phyloP scores from a whole-genome alignment of 2,888 invertebrate genomes.

The Lepidocyrtoides sp. region DNA sequence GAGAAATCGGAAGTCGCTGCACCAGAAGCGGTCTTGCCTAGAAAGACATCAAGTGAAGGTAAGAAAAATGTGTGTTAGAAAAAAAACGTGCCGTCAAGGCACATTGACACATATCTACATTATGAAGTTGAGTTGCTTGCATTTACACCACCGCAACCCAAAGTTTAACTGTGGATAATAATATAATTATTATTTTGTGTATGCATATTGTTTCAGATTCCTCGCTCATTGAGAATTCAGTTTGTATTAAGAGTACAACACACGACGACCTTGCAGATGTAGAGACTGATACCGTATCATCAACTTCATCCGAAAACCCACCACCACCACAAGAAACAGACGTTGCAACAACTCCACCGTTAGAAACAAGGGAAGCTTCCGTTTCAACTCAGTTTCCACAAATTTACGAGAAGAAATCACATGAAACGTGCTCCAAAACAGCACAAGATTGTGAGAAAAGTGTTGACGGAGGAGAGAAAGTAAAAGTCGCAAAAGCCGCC shows the following conservation, averaged over 20 bases:
- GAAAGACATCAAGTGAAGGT: conserved; percentile 4
- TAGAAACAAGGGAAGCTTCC: background rate
- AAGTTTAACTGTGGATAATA: too few species aligned
- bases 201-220: background rate
- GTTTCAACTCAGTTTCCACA: background rate
- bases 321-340: background rate
- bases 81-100: too few species aligned
- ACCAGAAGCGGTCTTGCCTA: background rate
- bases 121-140: too few species aligned
- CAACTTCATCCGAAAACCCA: conserved; percentile 6
- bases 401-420: background rate
- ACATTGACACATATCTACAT: too few species aligned
- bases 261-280: conserved; percentile 2
- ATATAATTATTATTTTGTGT: background rate
- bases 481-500: background rate
- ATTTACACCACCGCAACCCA: too few species aligned
- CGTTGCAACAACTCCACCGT: background rate
- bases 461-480: background rate
- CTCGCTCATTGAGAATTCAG: background rate
- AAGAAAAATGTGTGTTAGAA: background rate
- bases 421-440: background rate
- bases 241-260: background rate
- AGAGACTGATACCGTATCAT: conserved; percentile 44
- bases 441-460: background rate
- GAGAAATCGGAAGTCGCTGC: background rate